Percentiles rank a stretch among this genome's conserved stretches.
These are phyloP conservation scores for Choloepus hoffmanni DNA, from an alignment of 2,113 vertebrate genomes.

Conservation along the genomic window DNA sequence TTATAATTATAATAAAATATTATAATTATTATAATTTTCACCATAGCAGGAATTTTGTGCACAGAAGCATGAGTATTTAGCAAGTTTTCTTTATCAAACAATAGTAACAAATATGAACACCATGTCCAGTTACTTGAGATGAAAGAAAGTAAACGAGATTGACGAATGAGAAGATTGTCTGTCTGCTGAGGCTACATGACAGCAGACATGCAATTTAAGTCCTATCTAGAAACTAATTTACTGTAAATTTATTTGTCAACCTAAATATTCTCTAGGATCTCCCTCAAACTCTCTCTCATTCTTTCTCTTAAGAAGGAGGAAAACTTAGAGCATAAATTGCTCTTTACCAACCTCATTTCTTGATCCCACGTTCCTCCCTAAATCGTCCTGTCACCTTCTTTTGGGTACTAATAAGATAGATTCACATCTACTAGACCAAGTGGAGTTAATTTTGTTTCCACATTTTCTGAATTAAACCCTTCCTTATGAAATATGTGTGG, in stretches of 20 bases:
- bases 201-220: not conserved
- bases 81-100: constrained; percentile 5
- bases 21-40: not conserved
- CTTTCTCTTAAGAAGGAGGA: not conserved
- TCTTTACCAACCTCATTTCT: not conserved
- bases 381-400: not conserved
- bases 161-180: not conserved
- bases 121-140: not conserved
- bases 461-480: not conserved
- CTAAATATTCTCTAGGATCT: not conserved
- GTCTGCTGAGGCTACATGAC: not conserved
- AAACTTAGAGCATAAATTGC: not conserved
- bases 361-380: not conserved
- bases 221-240: not conserved
- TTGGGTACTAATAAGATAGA: not conserved
- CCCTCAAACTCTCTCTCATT: not conserved
- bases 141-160: not conserved
- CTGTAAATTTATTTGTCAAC: not conserved
- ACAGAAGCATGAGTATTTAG: not conserved
- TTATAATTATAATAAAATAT: too few relatives aligned
- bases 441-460: not conserved
- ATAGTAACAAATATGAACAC: not conserved
- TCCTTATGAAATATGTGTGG: not conserved
- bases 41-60: not conserved
- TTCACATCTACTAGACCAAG: not conserved